Conservation (phyloP, 2,888 invertebrate genomes). For the Ectobius pallidus region DNA sequence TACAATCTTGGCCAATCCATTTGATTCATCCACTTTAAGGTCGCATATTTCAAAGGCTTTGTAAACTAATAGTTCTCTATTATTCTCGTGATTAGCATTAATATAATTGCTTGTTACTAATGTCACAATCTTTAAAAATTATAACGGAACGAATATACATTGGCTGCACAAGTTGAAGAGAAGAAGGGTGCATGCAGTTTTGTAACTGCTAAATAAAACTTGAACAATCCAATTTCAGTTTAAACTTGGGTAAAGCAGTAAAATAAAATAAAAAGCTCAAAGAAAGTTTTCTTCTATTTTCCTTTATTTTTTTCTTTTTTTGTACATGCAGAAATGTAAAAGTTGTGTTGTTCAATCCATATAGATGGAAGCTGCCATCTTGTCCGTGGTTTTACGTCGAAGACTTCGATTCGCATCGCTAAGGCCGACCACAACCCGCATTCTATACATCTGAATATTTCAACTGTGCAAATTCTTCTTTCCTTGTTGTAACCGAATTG, state of each 20-base stretch:
- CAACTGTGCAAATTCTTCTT: slow-evolving; percentile 35
- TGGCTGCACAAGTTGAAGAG: no score
- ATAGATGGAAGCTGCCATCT: not conserved
- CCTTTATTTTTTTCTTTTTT: not conserved
- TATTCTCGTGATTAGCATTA: no score
- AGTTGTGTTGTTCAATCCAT: slow-evolving; percentile 5
- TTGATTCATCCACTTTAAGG: no score
- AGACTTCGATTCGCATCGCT: not conserved
- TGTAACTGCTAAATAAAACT: not conserved
- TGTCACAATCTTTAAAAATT: not conserved
- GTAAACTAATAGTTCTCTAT: no score
- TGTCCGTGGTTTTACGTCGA: slow-evolving; percentile 1
- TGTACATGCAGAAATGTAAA: not conserved
- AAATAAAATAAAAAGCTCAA: not conserved
- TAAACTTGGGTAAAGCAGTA: slow-evolving; percentile 15
- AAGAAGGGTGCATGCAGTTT: not conserved
- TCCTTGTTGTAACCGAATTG: slow-evolving; percentile 27
- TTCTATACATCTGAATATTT: slow-evolving; percentile 33
- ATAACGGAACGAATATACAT: not conserved
- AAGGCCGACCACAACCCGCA: not conserved
- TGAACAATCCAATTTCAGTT: slow-evolving; percentile 18
- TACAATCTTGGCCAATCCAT: no score
- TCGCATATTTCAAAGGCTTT: no score
- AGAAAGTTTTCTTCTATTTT: slow-evolving; percentile 4
- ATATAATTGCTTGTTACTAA: no score